Evolutionary conservation across 2,797 vertebrate species (phyloP).

Genomic region (Lepus townsendii): DNA sequence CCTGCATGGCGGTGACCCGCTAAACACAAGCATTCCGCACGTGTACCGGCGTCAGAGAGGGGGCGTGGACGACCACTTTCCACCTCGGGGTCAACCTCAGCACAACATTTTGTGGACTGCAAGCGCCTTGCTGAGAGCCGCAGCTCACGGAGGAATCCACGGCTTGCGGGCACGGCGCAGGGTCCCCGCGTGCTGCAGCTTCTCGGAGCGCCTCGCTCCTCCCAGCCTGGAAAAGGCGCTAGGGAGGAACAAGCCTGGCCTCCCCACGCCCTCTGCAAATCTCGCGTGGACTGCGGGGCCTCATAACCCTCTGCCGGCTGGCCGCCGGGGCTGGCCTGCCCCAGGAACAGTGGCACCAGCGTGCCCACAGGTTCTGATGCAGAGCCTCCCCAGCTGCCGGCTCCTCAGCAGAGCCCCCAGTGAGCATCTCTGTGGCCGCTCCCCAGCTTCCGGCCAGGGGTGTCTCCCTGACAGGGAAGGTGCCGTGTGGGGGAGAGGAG

Average conservation of each 20-base stretch:
- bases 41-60: not conserved
- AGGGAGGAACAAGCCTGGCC: not conserved
- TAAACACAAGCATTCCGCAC: not conserved
- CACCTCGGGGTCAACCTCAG: not conserved
- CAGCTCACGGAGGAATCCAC: not conserved
- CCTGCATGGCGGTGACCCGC: too few relatives aligned
- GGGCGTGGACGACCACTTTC: not conserved
- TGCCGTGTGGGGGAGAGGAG: not conserved
- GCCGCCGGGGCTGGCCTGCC: conserved; percentile 36
- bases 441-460: not conserved
- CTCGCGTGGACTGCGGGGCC: conserved; percentile 37
- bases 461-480: not conserved
- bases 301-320: conserved; percentile 67
- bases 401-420: conserved; percentile 24
- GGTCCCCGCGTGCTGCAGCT: fast-evolving
- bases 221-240: not conserved
- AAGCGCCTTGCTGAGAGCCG: not conserved
- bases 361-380: conserved; percentile 62
- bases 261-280: not conserved
- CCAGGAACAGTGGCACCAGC: conserved; percentile 20
- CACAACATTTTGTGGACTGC: not conserved
- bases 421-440: not conserved
- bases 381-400: conserved; percentile 24
- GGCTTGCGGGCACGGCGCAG: not conserved
- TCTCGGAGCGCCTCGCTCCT: not conserved